Base-by-base conservation (phyloP, 2,797 vertebrate genomes). In the Phrynocephalus guinanensis region DNA sequence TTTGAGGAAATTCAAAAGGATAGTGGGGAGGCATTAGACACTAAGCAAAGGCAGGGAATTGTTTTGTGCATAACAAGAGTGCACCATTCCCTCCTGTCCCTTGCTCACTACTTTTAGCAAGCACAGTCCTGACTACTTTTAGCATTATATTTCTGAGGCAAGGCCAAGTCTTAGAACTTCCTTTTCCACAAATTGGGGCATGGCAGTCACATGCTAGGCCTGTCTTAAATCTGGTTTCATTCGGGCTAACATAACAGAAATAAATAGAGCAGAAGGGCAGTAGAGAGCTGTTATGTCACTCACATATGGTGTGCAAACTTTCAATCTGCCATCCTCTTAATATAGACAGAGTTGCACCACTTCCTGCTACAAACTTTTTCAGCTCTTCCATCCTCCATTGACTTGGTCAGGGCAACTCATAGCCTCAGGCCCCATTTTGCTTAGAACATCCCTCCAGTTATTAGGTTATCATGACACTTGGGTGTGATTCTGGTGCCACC, bases 331-430 rank as follows among this genome's bases (percentile, higher is more conserved):
- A 44, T 60, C 48, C 33, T 30, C 60, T 15, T 56, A 77, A 50
- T 30, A 52, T 20, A 79, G 22, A 52, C 5, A 30, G n/a, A 1
- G 1, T 44, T n/a, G 72, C 48, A n/a, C 44, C 82, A 67, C 30
- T 71, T 88, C 15, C 20, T 24, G n/a, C 82, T 78, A 70, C 72
- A 38, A 70, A 44, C 78, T 66, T 85, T 52, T 86, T 66, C 90
- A 33, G 56, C 44, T 76, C 10, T 60, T 28, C 28, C 22, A 63
- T 86, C 44, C 30, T 38, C 63, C n/a, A 22, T 18, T 48, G n/a
- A 48, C 71, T 50, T 60, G n/a, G 76, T 83, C 2, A 87, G 5
- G 80, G 88, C 22, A 63, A 63, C 38, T 68, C 18, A 33, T 0
- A 86, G 28, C 70, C 73, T 24, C 66, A 72, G 87, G 88, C 33